A percentile compares a stretch with the other conserved stretches of the same genome.
These are phyloP conservation scores for Scolopax mira DNA, from an alignment of 2,113 vertebrate species.

Conservation along the genomic window DNA sequence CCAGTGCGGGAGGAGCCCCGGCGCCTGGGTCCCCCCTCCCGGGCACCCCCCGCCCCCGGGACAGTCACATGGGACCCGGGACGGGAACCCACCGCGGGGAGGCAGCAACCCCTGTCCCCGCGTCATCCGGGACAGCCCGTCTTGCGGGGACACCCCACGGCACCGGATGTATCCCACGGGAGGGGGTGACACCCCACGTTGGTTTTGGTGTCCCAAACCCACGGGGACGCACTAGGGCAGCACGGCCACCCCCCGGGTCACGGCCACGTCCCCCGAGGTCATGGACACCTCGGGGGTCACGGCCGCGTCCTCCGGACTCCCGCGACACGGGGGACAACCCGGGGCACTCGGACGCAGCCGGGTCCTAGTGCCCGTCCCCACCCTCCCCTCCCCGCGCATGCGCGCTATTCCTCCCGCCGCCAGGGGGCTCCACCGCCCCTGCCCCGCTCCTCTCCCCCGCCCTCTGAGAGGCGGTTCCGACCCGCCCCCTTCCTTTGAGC, in stretches of 20 bases:
- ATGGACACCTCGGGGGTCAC: background rate
- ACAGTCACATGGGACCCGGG: background rate
- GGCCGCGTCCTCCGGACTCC: background rate
- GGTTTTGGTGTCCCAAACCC: background rate
- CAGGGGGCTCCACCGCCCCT: background rate
- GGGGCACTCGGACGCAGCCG: background rate
- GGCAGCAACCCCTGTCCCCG: background rate
- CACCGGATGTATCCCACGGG: no score
- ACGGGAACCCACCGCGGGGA: background rate
- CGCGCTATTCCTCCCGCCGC: background rate
- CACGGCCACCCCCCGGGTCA: background rate
- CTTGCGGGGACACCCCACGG: background rate
- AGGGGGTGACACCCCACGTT: no score
- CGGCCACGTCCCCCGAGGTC: background rate
- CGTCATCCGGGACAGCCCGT: background rate
- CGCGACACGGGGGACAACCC: background rate
- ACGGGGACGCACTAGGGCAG: background rate
- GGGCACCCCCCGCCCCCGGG: background rate
- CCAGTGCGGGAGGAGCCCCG: background rate
- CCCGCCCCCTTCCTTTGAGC: background rate
- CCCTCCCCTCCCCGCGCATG: background rate
- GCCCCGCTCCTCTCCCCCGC: no score
- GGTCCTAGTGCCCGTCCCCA: background rate
- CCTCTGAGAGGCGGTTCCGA: fast-evolving
- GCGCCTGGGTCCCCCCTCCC: background rate